These are phyloP conservation scores for Pseudopodoces humilis DNA, from an alignment of 2,113 vertebrate genomes.

Conservation along the genomic window DNA sequence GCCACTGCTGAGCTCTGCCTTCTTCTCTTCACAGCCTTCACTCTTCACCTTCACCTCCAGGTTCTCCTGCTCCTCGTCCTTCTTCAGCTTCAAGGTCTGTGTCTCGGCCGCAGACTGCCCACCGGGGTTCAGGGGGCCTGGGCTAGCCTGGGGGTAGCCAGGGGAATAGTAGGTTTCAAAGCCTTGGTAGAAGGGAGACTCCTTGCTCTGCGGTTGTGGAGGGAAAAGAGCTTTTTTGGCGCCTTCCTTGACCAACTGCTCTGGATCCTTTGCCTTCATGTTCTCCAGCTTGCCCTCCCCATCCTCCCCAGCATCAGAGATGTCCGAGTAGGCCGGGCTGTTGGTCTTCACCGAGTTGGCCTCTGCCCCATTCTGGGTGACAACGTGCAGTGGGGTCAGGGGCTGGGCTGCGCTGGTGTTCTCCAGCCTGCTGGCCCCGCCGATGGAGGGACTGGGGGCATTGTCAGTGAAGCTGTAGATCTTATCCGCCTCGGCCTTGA, in stretches of 20 bases:
- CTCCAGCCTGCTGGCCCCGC: conserved; percentile 88
- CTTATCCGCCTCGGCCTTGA: conserved; percentile 97
- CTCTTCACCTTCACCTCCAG: conserved; percentile 86
- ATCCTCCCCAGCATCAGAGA: conserved; percentile 96
- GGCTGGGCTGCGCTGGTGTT: conserved; percentile 83
- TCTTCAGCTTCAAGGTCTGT: conserved; percentile 88
- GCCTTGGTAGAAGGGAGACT: conserved; percentile 89
- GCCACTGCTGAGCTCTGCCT: conserved; percentile 75
- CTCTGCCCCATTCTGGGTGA: conserved; percentile 94
- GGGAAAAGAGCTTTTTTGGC: conserved; percentile 95
- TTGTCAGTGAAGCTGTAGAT: conserved; percentile 99
- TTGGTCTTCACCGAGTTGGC: conserved; percentile 94
- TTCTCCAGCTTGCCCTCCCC: conserved; percentile 91
- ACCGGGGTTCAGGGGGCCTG: conserved; percentile 79
- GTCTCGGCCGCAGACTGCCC: conserved; percentile 72
- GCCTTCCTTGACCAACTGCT: conserved; percentile 88
- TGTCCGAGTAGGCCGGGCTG: conserved; percentile 96
- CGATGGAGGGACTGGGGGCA: conserved; percentile 94
- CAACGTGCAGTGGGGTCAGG: conserved; percentile 87
- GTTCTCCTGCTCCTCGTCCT: conserved; percentile 88
- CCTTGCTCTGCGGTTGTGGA: conserved; percentile 86
- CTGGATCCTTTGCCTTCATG: conserved; percentile 85
- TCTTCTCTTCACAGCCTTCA: conserved; percentile 89
- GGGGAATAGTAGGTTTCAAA: conserved; percentile 96
- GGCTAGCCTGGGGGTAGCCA: conserved; percentile 90